These are phyloP conservation scores for Hyalella azteca DNA, from an alignment of 2,888 invertebrate genomes.

Conservation along the genomic window DNA sequence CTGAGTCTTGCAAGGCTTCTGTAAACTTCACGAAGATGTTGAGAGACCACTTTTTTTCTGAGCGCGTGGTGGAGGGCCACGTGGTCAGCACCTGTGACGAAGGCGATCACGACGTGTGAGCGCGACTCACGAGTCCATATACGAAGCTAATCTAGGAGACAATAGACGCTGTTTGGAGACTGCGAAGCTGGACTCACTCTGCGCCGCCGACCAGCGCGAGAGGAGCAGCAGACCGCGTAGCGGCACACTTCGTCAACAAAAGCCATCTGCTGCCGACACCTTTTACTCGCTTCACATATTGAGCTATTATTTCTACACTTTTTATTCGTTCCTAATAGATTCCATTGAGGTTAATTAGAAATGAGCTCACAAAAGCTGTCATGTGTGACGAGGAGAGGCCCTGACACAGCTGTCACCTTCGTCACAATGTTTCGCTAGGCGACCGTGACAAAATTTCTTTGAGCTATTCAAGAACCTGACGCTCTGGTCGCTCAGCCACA, in stretches of 20 bases:
- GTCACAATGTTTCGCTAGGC: not conserved
- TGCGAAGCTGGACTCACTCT: not conserved
- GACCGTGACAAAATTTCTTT: slow-evolving; percentile 29
- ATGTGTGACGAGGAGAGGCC: not conserved
- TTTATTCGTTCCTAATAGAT: slow-evolving; percentile 20
- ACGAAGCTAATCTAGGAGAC: slow-evolving; percentile 36
- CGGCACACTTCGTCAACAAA: slow-evolving; percentile 32
- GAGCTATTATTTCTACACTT: slow-evolving; percentile 5
- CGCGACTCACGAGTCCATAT: slow-evolving; percentile 29
- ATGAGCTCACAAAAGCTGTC: slow-evolving; percentile 11
- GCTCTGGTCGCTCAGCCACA: not conserved
- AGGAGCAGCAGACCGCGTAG: slow-evolving; percentile 19
- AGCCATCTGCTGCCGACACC: slow-evolving; percentile 24
- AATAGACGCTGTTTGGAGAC: slow-evolving; percentile 32
- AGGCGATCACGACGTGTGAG: slow-evolving; percentile 6
- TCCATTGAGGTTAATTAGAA: slow-evolving; percentile 20
- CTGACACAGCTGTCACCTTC: slow-evolving; percentile 24
- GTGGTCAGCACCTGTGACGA: slow-evolving; percentile 32
- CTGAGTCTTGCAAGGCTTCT: not conserved
- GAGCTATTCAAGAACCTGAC: not conserved
- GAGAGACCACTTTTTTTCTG: slow-evolving; percentile 6
- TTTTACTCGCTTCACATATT: not conserved
- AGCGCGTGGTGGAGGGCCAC: slow-evolving; percentile 4
- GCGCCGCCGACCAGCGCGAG: slow-evolving; percentile 9
- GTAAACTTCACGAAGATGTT: too few relatives aligned